Percentiles rank a stretch among this genome's conserved stretches.
Conservation (phyloP, 1,140 invertebrate species). For the Aphis craccivora region DNA sequence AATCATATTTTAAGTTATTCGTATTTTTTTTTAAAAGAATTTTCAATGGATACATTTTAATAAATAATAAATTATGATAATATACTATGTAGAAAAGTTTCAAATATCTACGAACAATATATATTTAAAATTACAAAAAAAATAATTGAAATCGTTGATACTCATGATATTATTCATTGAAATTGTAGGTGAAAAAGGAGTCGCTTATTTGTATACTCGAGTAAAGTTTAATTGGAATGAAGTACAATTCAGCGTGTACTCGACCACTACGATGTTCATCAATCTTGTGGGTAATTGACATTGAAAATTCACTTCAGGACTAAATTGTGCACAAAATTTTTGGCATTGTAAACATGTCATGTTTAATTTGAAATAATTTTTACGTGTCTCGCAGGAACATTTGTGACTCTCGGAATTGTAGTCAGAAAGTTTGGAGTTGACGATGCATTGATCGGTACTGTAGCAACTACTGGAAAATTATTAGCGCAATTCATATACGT, state of each 20-base stretch:
- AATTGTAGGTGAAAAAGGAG: slow-evolving; percentile 52
- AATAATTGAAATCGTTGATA: not conserved
- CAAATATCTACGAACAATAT: too few relatives aligned
- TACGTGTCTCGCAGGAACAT: not conserved
- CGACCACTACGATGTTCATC: slow-evolving; percentile 38
- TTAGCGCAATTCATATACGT: slow-evolving; percentile 15
- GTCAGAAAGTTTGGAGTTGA: not conserved
- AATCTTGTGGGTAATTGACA: slow-evolving; percentile 43
- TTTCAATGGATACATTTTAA: too few relatives aligned
- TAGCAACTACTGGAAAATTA: slow-evolving; percentile 29
- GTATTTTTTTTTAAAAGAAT: too few relatives aligned
- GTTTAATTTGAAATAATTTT: not conserved
- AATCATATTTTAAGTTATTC: too few relatives aligned
- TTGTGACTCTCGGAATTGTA: slow-evolving; percentile 16
- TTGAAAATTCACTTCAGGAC: not conserved
- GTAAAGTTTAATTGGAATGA: slow-evolving; percentile 58
- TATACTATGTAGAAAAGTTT: too few relatives aligned
- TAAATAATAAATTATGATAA: too few relatives aligned
- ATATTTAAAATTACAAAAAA: too few relatives aligned
- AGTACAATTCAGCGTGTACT: slow-evolving; percentile 55
- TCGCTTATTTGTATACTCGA: slow-evolving; percentile 55
- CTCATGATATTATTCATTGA: not conserved
- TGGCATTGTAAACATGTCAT: not conserved
- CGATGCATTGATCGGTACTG: slow-evolving; percentile 31
- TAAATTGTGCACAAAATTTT: not conserved